Evolutionary conservation across 2,113 vertebrate genomes (phyloP).

Genomic region (Erythrolamprus reginae): DNA sequence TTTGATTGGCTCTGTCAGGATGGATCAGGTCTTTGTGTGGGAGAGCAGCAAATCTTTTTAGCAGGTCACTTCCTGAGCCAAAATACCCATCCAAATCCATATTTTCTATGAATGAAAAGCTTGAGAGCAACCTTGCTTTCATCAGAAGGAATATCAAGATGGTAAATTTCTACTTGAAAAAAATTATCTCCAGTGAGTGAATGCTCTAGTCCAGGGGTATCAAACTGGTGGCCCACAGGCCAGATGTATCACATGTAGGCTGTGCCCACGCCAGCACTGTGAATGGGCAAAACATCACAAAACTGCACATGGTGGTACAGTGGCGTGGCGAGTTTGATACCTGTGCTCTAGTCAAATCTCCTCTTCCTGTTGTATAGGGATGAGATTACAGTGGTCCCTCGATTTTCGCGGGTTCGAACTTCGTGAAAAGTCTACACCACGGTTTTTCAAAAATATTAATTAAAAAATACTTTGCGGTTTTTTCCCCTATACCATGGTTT

Average conservation of each 20-base stretch:
- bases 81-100: neutral
- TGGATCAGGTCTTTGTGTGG: neutral
- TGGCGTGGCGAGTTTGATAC: too few relatives aligned
- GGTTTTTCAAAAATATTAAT: too few relatives aligned
- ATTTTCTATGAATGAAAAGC: neutral
- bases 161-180: neutral
- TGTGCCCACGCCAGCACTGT: too few relatives aligned
- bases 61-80: neutral
- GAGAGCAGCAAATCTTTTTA: too few relatives aligned
- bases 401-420: too few relatives aligned
- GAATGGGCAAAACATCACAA: too few relatives aligned
- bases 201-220: neutral
- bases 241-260: too few relatives aligned
- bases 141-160: neutral
- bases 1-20: neutral
- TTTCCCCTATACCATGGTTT: too few relatives aligned
- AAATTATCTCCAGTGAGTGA: neutral
- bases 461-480: too few relatives aligned
- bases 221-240: too few relatives aligned
- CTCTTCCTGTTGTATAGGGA: neutral
- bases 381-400: too few relatives aligned
- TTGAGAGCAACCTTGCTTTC: neutral
- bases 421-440: too few relatives aligned
- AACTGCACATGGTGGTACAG: rapidly evolving
- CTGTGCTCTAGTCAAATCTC: neutral